A percentile compares a stretch with the other conserved stretches of the same genome.
Conservation (phyloP, 2,797 vertebrate genomes). For the Clarias pachynema region DNA sequence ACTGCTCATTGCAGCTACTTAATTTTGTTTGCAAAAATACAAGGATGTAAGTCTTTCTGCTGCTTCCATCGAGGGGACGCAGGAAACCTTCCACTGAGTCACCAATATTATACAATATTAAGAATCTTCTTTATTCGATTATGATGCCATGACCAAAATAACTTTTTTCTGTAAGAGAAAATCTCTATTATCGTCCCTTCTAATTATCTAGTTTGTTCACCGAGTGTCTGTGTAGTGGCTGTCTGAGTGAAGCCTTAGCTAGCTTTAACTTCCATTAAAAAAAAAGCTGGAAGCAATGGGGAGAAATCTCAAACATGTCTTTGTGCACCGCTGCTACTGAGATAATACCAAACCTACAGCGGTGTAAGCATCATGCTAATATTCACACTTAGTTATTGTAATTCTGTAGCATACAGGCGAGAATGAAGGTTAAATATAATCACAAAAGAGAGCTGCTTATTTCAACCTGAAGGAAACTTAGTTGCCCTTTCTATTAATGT, state of each 20-base stretch:
- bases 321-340: not conserved
- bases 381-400: not conserved
- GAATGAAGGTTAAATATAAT: not conserved
- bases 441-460: not conserved
- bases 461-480: not conserved
- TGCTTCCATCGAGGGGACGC: too few relatives aligned
- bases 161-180: not conserved
- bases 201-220: not conserved
- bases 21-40: not conserved
- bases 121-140: not conserved
- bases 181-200: not conserved
- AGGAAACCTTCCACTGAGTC: too few relatives aligned
- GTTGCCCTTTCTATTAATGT: not conserved
- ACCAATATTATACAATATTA: too few relatives aligned
- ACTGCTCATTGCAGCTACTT: not conserved
- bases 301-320: not conserved
- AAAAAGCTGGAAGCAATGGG: not conserved
- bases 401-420: not conserved
- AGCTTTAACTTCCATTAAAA: not conserved
- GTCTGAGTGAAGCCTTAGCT: not conserved
- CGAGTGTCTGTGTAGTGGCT: too few relatives aligned
- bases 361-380: not conserved
- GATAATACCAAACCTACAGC: not conserved
- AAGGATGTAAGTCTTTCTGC: too few relatives aligned
- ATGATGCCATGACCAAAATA: not conserved